A percentile compares a stretch with the other conserved stretches of the same genome.
These are phyloP conservation scores for Spatula versicolor DNA, from an alignment of 2,797 vertebrate genomes.

Conservation along the genomic window DNA sequence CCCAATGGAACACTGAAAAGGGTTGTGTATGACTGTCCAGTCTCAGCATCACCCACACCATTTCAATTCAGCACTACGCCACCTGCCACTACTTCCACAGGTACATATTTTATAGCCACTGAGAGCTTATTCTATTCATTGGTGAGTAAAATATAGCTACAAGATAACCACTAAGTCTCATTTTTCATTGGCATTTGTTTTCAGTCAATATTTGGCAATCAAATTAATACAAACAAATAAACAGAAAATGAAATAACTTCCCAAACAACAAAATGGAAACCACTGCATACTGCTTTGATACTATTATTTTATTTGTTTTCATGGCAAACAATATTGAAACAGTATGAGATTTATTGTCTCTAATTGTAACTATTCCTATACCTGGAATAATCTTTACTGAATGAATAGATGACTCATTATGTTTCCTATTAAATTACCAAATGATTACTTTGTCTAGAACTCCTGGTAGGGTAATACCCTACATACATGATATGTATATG, in stretches of 20 bases:
- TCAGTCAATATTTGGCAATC: neutral
- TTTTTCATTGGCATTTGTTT: neutral
- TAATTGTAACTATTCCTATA: neutral
- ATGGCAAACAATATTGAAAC: neutral
- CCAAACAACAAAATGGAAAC: neutral
- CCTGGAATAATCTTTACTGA: neutral
- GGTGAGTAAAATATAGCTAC: neutral
- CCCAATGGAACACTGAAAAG: constrained; percentile 79
- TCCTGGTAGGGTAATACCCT: neutral
- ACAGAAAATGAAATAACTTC: neutral
- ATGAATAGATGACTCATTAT: neutral
- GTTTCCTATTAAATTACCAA: neutral
- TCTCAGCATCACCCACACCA: neutral
- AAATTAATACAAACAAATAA: neutral
- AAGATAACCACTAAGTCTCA: neutral
- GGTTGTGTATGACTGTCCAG: constrained; percentile 55
- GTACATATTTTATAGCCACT: constrained; percentile 10
- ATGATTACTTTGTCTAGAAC: neutral
- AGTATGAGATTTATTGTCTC: neutral
- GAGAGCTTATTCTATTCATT: neutral
- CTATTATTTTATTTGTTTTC: neutral
- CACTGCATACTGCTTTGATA: neutral
- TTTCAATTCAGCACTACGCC: constrained; percentile 53
- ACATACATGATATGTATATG: neutral
- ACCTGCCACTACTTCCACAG: constrained; percentile 17